A percentile compares a stretch with the other conserved stretches of the same genome.
These are phyloP conservation scores for Ciconia nigra DNA, from an alignment of 2,797 vertebrate species.

Conservation along the genomic window DNA sequence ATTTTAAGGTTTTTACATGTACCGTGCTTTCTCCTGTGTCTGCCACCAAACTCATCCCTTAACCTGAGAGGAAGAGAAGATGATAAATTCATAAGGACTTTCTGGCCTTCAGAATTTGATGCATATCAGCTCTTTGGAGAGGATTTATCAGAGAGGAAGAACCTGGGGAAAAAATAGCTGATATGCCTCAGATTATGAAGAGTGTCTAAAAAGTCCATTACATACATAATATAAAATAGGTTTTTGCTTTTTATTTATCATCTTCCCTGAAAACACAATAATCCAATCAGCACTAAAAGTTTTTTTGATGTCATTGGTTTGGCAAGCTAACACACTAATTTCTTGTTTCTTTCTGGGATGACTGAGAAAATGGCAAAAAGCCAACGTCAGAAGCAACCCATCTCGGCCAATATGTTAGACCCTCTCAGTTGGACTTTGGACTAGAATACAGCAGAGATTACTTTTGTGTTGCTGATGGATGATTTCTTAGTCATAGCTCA, in stretches of 20 bases:
- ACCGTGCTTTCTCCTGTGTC: not conserved
- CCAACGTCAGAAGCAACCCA: not conserved
- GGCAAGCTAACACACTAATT: not conserved
- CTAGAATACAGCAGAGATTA: not conserved
- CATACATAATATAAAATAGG: not conserved
- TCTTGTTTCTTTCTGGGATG: not conserved
- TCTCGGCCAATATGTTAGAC: not conserved
- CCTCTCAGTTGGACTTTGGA: not conserved
- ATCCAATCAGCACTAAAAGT: not conserved
- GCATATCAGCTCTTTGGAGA: not conserved
- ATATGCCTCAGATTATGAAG: not conserved
- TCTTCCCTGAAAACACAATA: not conserved
- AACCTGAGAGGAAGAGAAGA: not conserved
- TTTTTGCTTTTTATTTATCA: not conserved
- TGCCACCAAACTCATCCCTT: not conserved
- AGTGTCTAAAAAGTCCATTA: not conserved
- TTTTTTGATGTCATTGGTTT: not conserved
- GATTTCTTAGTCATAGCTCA: constrained; percentile 38
- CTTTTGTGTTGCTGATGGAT: constrained; percentile 39
- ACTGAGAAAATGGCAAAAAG: constrained; percentile 6
- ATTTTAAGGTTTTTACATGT: not conserved
- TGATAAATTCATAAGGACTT: not conserved
- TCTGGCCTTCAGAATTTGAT: not conserved
- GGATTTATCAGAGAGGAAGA: not conserved
- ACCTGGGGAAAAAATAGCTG: not conserved